phyloP scores from a whole-genome alignment of 2,888 invertebrate species.

The Phragmatobia fuliginosa region DNA sequence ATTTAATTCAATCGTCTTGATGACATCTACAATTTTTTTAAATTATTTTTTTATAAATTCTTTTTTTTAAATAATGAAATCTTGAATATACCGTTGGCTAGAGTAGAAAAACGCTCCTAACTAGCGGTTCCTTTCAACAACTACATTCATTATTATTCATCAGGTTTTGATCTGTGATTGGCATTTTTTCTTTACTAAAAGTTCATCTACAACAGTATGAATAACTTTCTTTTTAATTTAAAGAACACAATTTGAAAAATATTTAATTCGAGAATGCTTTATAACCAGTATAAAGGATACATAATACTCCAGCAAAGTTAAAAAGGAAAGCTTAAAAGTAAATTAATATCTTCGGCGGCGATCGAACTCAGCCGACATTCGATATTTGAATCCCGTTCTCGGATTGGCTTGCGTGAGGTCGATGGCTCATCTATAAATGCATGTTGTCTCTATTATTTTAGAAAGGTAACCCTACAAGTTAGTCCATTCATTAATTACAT shows the following conservation, averaged over 20 bases:
- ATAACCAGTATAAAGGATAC: conserved; percentile 25
- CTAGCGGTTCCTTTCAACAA: too few relatives aligned
- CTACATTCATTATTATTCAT: too few relatives aligned
- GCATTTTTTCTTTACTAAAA: too few relatives aligned
- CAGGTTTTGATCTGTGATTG: too few relatives aligned
- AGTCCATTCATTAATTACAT: conserved; percentile 1
- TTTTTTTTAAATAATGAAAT: neutral
- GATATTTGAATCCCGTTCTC: conserved; percentile 68
- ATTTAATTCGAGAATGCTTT: conserved; percentile 20
- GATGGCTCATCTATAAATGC: conserved; percentile 56
- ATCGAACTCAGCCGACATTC: conserved; percentile 59
- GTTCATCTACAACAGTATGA: too few relatives aligned
- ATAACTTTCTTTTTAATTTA: conserved; percentile 9
- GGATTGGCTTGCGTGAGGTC: conserved; percentile 60
- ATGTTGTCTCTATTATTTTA: conserved; percentile 44
- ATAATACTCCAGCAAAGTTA: conserved; percentile 52
- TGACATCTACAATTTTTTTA: too few relatives aligned
- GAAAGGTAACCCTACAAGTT: conserved; percentile 33
- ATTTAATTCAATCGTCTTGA: neutral
- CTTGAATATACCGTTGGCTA: neutral
- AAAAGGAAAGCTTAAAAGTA: conserved; percentile 67
- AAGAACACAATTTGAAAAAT: conserved; percentile 24
- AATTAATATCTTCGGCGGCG: conserved; percentile 62
- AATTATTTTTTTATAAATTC: too few relatives aligned
- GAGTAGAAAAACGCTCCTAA: neutral